Evolutionary conservation across 1,140 invertebrate species (phyloP).

Genomic region (Aphidius gifuensis): DNA sequence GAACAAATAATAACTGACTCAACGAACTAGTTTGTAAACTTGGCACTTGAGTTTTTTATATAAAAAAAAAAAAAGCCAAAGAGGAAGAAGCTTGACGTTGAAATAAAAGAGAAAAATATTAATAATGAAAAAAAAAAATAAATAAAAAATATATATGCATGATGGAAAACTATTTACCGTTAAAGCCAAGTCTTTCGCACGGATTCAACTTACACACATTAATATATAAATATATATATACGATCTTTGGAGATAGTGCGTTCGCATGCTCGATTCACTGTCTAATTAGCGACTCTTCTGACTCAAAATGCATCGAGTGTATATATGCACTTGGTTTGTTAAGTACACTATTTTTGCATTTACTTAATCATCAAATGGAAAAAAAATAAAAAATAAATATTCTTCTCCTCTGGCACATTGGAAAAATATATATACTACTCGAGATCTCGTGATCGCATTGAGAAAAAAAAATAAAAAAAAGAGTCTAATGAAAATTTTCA

Average conservation of each 20-base stretch:
- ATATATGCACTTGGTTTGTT: too few species aligned
- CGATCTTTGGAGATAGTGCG: conserved; percentile 15
- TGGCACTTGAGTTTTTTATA: neutral
- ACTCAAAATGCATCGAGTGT: too few species aligned
- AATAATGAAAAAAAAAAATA: neutral
- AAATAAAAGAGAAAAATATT: conserved; percentile 15
- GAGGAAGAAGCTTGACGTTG: neutral
- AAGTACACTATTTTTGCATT: too few species aligned
- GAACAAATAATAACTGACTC: conserved; percentile 19
- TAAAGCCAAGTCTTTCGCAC: conserved; percentile 13
- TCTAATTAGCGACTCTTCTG: conserved; percentile 21
- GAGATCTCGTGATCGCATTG: too few species aligned
- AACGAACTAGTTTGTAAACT: conserved; percentile 17
- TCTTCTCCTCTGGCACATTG: too few species aligned
- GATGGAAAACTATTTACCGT: conserved; percentile 13
- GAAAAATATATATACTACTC: too few species aligned
- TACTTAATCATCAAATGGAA: too few species aligned
- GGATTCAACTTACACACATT: conserved; percentile 4
- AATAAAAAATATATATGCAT: neutral
- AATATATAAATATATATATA: neutral
- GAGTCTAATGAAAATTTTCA: neutral
- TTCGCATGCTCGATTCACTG: conserved; percentile 14
- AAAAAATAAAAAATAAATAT: too few species aligned
- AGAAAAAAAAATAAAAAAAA: neutral
- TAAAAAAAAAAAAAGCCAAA: neutral